Base-by-base conservation (phyloP, 2,888 invertebrate genomes). In the Ophioninae sp. region DNA sequence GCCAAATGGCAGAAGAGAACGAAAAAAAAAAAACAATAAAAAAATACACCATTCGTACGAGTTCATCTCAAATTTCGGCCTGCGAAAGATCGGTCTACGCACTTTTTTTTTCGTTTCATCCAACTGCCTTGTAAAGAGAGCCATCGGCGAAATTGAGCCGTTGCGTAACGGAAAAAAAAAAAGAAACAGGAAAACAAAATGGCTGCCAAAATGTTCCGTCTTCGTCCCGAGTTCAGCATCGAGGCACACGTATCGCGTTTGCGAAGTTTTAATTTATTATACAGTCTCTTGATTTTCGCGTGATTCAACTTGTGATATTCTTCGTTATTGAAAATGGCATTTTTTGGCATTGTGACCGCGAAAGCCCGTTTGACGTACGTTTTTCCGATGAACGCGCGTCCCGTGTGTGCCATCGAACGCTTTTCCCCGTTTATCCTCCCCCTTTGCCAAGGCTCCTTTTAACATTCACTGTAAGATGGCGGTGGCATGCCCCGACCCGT, bases 391-490 rank as follows among this genome's bases (percentile, higher is more conserved):
- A 13, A 51, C 51, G 20, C 59, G 17, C n/a, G 22, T 59, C 20
- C n/a, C n/a, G 7, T 30, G 20, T 13, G 22, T n/a, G 17, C 56
- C 37, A 6, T 23, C 30, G 2, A 10, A 22, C 8, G 37, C 6
- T 37, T 37, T 37, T n/a, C n/a, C 6, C 13, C n/a, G 58, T 39
- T 37, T 22, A 10, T 63, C 63, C 6, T 10, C 30, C 23, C 23
- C 17, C 23, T 17, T 22, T 17, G 2, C 41, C 59, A 13, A n/a
- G 41, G 56, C 30, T 6, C 23, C 22, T 58, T 86, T 86, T 94
- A 95, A 94, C 95, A 95, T 93, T 95, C 95, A 93, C 95, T 95
- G 93, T 95, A 95, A 85, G 95, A 94, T 85, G 94, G 95, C 85
- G 94, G 94, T 85, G 94, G 94, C 88, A 94, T 93, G 88, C 94